phyloP scores from a whole-genome alignment of 2,113 vertebrate genomes.

The Cyrtonyx montezumae region DNA sequence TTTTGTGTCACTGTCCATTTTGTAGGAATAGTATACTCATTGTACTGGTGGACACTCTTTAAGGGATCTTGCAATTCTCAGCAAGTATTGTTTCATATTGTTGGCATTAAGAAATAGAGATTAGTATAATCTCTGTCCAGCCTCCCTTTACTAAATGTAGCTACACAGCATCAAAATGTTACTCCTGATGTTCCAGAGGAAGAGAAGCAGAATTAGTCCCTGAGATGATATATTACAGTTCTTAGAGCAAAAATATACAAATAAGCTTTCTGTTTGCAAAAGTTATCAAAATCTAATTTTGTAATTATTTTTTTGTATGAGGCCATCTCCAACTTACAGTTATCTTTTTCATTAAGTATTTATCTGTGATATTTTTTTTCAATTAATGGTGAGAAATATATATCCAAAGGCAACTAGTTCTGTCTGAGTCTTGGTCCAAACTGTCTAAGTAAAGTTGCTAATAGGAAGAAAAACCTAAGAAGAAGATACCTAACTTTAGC shows the following conservation, averaged over 20 bases:
- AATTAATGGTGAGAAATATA: background rate
- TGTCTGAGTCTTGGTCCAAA: background rate
- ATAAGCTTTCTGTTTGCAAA: background rate
- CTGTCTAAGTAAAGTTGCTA: background rate
- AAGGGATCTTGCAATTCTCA: background rate
- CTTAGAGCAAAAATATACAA: background rate
- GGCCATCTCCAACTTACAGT: accelerated
- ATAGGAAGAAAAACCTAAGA: background rate
- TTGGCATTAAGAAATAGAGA: background rate
- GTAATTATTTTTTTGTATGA: background rate
- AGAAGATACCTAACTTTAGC: background rate
- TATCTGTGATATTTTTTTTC: background rate
- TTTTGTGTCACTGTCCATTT: accelerated
- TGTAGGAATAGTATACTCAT: background rate
- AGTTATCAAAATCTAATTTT: background rate
- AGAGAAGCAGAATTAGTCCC: background rate
- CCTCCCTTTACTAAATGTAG: background rate
- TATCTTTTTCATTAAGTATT: background rate
- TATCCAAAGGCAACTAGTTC: background rate
- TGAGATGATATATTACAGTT: background rate
- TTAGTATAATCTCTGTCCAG: accelerated
- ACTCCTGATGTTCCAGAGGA: background rate
- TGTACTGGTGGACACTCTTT: background rate
- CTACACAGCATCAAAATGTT: accelerated
- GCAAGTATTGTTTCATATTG: background rate